A percentile compares a stretch with the other conserved stretches of the same genome.
These are phyloP conservation scores for Ptiloglossa arizonensis DNA, from an alignment of 1,140 invertebrate species.

Conservation along the genomic window DNA sequence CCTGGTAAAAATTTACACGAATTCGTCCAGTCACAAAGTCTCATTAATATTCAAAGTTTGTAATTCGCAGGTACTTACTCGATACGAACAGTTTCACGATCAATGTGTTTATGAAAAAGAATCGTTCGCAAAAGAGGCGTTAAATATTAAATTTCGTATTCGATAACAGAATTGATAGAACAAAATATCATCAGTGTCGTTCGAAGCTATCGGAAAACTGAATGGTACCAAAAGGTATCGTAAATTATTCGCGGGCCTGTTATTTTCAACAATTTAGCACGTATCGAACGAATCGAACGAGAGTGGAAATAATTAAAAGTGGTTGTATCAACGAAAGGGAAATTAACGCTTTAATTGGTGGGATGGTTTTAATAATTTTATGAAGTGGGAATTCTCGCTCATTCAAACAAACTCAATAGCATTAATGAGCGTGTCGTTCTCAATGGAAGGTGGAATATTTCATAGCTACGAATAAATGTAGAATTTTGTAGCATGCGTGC, in stretches of 20 bases:
- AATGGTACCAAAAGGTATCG: conserved; percentile 2
- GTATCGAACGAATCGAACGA: conserved; percentile 18
- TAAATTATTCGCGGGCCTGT: conserved; percentile 34
- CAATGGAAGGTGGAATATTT: conserved; percentile 38
- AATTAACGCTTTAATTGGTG: conserved; percentile 49
- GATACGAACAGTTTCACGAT: background rate
- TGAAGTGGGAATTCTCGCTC: conserved; percentile 34
- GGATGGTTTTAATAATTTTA: conserved; percentile 50
- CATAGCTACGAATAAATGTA: conserved; percentile 28
- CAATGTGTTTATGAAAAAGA: background rate
- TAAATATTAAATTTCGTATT: conserved; percentile 2
- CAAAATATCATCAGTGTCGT: background rate
- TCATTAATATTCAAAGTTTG: background rate
- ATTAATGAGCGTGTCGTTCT: conserved; percentile 42
- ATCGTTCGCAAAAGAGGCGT: background rate
- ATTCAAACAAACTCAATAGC: conserved; percentile 33
- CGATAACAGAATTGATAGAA: background rate
- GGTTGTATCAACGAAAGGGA: conserved; percentile 43
- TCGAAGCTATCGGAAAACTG: conserved; percentile 13
- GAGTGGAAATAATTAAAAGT: conserved; percentile 53
- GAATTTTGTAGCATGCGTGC: conserved; percentile 6
- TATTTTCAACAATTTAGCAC: conserved; percentile 40
- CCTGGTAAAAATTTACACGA: too few relatives aligned
- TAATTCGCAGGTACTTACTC: background rate
- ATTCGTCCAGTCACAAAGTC: background rate